phyloP scores from a whole-genome alignment of 2,113 vertebrate genomes.

The Bos javanicus region DNA sequence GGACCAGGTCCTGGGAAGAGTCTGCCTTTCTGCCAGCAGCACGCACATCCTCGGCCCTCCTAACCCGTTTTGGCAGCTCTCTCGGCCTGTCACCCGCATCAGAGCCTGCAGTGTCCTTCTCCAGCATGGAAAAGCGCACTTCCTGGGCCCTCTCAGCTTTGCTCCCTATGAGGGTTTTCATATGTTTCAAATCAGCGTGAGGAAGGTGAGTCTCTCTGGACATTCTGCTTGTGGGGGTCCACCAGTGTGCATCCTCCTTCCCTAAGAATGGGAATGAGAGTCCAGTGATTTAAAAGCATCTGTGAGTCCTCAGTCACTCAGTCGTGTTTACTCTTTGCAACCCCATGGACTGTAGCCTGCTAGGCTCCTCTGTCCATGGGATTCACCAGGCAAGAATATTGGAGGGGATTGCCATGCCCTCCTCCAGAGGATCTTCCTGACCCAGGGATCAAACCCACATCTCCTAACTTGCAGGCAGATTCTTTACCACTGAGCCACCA shows the following conservation, averaged over 20 bases:
- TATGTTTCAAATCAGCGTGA: slow-evolving; percentile 33
- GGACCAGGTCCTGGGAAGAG: slow-evolving; percentile 67
- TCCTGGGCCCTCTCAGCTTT: slow-evolving; percentile 61
- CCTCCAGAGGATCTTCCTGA: not conserved
- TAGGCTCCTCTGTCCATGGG: not conserved
- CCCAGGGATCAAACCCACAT: not conserved
- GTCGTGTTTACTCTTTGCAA: not conserved
- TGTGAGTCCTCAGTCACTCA: not conserved
- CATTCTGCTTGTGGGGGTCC: slow-evolving; percentile 80
- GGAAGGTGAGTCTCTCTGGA: slow-evolving; percentile 42
- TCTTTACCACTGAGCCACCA: not conserved
- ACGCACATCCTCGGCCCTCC: slow-evolving; percentile 31
- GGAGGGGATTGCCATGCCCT: not conserved
- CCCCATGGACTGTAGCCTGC: not conserved
- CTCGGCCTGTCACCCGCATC: slow-evolving; percentile 72
- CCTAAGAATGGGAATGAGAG: slow-evolving; percentile 68
- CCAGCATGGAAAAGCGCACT: slow-evolving; percentile 73
- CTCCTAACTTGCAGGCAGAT: not conserved
- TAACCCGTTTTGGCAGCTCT: not conserved
- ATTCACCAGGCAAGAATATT: not conserved
- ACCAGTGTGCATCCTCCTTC: slow-evolving; percentile 69
- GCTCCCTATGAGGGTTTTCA: slow-evolving; percentile 71
- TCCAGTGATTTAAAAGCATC: not conserved
- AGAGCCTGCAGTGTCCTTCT: slow-evolving; percentile 66
- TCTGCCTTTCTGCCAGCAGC: not conserved